These are phyloP conservation scores for Littorina saxatilis DNA, from an alignment of 1,140 invertebrate species.

Conservation along the genomic window DNA sequence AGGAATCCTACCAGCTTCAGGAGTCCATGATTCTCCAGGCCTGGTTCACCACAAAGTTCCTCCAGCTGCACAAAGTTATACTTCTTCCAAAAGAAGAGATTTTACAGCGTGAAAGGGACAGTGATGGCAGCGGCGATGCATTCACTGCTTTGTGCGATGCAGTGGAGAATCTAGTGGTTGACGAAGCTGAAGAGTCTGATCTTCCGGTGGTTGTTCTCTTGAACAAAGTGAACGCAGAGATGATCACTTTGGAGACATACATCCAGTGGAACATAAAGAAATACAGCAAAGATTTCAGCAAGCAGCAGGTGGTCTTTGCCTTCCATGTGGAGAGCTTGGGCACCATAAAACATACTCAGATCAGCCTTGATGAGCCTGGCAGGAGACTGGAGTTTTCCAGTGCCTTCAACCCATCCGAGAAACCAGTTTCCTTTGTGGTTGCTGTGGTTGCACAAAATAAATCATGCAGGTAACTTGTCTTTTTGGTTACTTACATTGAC, in stretches of 20 bases:
- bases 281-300: not conserved
- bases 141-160: too few species aligned
- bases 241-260: not conserved
- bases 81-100: too few species aligned
- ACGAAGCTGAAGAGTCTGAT: not conserved
- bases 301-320: not conserved
- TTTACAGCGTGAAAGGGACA: too few species aligned
- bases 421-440: not conserved
- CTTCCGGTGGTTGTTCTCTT: not conserved
- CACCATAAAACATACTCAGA: not conserved
- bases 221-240: not conserved
- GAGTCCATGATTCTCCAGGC: not conserved
- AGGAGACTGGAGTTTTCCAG: not conserved
- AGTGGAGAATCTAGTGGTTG: too few species aligned
- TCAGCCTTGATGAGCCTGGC: not conserved
- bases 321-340: not conserved
- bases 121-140: too few species aligned
- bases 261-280: not conserved
- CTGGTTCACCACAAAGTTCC: not conserved
- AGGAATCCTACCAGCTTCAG: not conserved
- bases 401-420: not conserved
- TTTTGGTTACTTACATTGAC: too few species aligned
- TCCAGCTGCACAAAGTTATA: not conserved
- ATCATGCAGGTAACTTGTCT: too few species aligned
- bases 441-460: too few species aligned